Base-by-base conservation (phyloP, 37 sponge, comb jelly and placozoan genomes). In the Chondrosia reniformis region DNA sequence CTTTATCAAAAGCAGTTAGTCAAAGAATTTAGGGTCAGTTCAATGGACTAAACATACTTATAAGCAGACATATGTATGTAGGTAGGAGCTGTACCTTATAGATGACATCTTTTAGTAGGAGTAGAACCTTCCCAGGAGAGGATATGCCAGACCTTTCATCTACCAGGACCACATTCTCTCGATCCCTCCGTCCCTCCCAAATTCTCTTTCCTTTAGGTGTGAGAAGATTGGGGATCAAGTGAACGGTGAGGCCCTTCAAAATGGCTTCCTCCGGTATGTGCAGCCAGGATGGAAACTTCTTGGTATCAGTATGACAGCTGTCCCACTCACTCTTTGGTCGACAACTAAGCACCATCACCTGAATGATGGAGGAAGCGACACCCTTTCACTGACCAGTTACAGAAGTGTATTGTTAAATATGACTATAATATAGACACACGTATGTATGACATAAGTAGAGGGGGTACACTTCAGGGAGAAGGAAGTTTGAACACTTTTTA, bases 251-350 rank as follows among this genome's bases (percentile, higher is more conserved):
- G 80, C 87, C 87, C n/a, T 74, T 76, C 10, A 15, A 43, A 1
- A 91, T 40, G 3, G 63, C 63, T 76, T 91, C 91, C 45, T 91
- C 84, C 0, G 91, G 87, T 1, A 91, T n/a, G 19, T 55, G 54
- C 21, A 91, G 46, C 91, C 91, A 91, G 34, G 83, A 84, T 22
- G 86, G 91, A 38, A 67, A 91, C 67, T 83, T 88, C 19, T 62
- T 41, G 22, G 33, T 42, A 56, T 91, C 91, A 45, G 74, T 74
- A 36, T 86, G 87, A 56, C 82, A 86, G 45, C 52, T 27, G 10
- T 37, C 52, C 33, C 67, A 86, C 42, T 62, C 64, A 4, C 69
- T n/a, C 41, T 79, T 74, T 10, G 87, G 67, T 0, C 91, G 67
- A 22, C 91, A 91, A 38, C 86, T 87, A 33, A 91, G 39, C 5